These are phyloP conservation scores for Oikopleura albicans DNA, from an alignment of 23 tunicate species.

Conservation along the genomic window DNA sequence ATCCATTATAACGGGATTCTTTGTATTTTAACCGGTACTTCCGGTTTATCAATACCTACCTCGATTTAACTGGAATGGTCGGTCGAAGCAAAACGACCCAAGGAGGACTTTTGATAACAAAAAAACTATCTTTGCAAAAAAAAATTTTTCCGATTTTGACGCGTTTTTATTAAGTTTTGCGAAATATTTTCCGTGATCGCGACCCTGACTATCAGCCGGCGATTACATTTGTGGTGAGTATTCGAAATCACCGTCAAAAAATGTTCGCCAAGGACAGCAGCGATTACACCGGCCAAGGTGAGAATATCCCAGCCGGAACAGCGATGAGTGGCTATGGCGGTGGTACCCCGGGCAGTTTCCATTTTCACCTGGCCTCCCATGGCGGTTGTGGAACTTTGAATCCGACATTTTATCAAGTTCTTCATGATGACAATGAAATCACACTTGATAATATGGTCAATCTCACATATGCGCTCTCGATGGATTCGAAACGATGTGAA, in stretches of 20 bases:
- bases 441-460: neutral
- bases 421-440: neutral
- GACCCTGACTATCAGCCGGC: neutral
- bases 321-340: neutral
- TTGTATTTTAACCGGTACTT: too few species aligned
- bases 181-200: neutral
- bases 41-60: too few species aligned
- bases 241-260: neutral
- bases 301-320: conserved; percentile 9
- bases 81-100: too few species aligned
- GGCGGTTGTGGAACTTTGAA: neutral
- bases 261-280: neutral
- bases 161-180: neutral
- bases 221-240: neutral
- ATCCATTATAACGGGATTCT: too few species aligned
- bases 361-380: neutral
- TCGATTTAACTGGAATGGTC: too few species aligned
- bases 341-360: neutral
- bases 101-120: too few species aligned
- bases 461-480: neutral
- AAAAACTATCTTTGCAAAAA: too few species aligned
- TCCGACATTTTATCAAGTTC: conserved; percentile 11
- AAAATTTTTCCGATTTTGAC: too few species aligned
- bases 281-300: neutral
- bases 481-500: neutral